Conservation (phyloP, 2,888 invertebrate species). For the Chirona hameri region DNA sequence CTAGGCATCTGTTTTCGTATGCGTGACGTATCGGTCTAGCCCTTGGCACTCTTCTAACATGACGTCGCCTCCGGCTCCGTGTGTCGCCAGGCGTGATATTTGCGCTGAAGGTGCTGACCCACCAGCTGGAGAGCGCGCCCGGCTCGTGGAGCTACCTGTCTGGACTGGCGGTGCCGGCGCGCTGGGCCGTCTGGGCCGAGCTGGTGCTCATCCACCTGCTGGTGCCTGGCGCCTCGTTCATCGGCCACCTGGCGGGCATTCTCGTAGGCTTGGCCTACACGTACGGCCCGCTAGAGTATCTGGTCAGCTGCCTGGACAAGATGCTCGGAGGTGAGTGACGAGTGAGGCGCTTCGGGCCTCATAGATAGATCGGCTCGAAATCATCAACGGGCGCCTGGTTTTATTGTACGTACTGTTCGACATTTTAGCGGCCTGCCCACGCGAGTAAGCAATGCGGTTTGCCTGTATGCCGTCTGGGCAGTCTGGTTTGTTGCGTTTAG, state of each 20-base stretch:
- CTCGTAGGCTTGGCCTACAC: constrained; percentile 58
- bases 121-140: constrained; percentile 42
- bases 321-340: not conserved
- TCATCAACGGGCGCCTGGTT: too few relatives aligned
- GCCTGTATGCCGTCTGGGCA: too few relatives aligned
- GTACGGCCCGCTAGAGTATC: constrained; percentile 48
- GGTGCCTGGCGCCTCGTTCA: constrained; percentile 60
- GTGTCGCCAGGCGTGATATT: constrained; percentile 55
- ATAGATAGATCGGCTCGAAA: too few relatives aligned
- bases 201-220: constrained; percentile 58
- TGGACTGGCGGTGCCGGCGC: constrained; percentile 49
- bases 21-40: not conserved
- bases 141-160: constrained; percentile 26
- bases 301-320: constrained; percentile 25
- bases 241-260: constrained; percentile 62
- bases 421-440: too few relatives aligned
- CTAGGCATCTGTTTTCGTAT: not conserved
- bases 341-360: too few relatives aligned
- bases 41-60: constrained; percentile 9
- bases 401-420: too few relatives aligned
- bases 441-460: too few relatives aligned
- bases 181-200: constrained; percentile 59
- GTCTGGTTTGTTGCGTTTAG: too few relatives aligned
- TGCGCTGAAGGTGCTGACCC: constrained; percentile 58
- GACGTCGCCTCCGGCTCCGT: not conserved